Conservation (phyloP, 2,113 vertebrate genomes). For the Variabilichromis moorii region DNA sequence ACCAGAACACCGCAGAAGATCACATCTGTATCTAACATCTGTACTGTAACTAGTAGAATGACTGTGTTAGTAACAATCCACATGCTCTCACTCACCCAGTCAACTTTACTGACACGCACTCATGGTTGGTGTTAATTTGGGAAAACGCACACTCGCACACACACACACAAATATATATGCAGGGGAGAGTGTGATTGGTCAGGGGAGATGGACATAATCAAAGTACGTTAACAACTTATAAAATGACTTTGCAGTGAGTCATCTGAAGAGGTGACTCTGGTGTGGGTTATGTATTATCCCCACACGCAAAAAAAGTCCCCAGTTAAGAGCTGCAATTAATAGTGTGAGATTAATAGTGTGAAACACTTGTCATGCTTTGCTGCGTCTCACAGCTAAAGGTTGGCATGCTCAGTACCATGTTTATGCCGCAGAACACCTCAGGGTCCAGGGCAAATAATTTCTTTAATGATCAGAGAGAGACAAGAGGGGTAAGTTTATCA, state of each 20-base stretch:
- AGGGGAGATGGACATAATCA: neutral
- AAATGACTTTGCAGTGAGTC: constrained; percentile 6
- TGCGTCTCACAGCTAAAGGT: constrained; percentile 45
- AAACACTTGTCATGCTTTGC: constrained; percentile 60
- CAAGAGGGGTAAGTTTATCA: constrained; percentile 50
- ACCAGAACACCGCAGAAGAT: neutral
- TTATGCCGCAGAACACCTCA: constrained; percentile 66
- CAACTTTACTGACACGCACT: neutral
- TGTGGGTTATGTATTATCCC: constrained; percentile 13
- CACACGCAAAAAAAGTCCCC: neutral
- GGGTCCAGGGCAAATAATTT: constrained; percentile 73
- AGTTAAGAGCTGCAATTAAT: constrained; percentile 51
- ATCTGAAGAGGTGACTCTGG: neutral
- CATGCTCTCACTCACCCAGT: constrained; percentile 29
- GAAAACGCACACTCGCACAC: neutral
- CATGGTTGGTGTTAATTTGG: constrained; percentile 36
- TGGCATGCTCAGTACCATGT: constrained; percentile 67
- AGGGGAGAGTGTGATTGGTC: constrained; percentile 4
- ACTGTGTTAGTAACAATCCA: constrained; percentile 39
- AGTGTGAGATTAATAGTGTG: constrained; percentile 54
- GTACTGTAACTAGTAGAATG: neutral
- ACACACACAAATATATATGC: neutral
- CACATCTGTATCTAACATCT: constrained; percentile 4
- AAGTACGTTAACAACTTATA: neutral
- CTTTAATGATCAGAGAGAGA: constrained; percentile 64